Conservation (phyloP, 2,888 invertebrate species). For the Pseudoips prasinana region DNA sequence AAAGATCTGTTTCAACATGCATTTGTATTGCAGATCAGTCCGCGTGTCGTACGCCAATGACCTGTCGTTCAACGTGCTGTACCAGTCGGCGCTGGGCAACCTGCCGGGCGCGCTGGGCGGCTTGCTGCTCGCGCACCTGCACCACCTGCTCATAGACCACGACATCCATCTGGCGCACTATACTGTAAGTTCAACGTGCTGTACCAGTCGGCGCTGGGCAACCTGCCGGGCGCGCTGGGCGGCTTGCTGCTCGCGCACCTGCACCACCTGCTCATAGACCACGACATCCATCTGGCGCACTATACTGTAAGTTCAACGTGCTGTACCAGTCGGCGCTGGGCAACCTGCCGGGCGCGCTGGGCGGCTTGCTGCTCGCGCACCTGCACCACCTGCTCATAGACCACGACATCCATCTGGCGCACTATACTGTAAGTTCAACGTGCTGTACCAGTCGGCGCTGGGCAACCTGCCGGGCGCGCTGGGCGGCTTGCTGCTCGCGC, state of each 20-base stretch:
- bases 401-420: constrained; percentile 29
- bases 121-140: constrained; percentile 61
- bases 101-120: constrained; percentile 66
- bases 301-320: constrained; percentile 57
- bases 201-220: constrained; percentile 73
- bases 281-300: constrained; percentile 32
- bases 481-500: constrained; percentile 65
- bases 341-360: constrained; percentile 66
- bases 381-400: constrained; percentile 49
- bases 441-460: constrained; percentile 72
- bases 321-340: constrained; percentile 73
- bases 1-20: too few relatives aligned
- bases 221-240: constrained; percentile 64
- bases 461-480: constrained; percentile 69
- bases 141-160: constrained; percentile 44
- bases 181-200: constrained; percentile 59
- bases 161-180: constrained; percentile 36
- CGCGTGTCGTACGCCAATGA: constrained; percentile 55
- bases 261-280: constrained; percentile 48
- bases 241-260: constrained; percentile 65
- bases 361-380: constrained; percentile 65
- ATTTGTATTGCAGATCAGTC: constrained; percentile 47
- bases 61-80: constrained; percentile 65
- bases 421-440: constrained; percentile 54
- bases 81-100: constrained; percentile 73